phyloP scores from a whole-genome alignment of 2,888 invertebrate species.

The Molanna angustata region DNA sequence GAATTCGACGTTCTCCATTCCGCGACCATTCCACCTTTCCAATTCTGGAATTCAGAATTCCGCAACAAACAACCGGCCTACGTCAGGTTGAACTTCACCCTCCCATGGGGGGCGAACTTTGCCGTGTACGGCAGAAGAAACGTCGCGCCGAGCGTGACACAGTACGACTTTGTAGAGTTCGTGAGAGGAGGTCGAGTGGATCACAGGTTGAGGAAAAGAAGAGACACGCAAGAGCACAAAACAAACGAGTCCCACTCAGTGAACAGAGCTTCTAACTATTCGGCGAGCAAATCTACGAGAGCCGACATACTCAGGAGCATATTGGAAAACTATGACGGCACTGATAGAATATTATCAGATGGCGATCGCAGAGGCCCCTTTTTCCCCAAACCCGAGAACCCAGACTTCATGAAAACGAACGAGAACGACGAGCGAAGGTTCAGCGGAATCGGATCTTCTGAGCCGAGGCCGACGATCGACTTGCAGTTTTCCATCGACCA shows the following conservation, averaged over 20 bases:
- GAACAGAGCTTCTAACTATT: slow-evolving; percentile 23
- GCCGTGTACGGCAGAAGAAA: slow-evolving; percentile 94
- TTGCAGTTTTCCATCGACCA: slow-evolving; percentile 56
- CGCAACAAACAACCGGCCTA: slow-evolving; percentile 87
- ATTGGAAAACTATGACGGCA: slow-evolving; percentile 46
- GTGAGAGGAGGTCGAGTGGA: slow-evolving; percentile 83
- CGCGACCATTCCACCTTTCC: slow-evolving; percentile 84
- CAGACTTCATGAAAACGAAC: slow-evolving; percentile 38
- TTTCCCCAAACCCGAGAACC: slow-evolving; percentile 36
- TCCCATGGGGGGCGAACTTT: slow-evolving; percentile 91
- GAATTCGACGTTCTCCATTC: slow-evolving; percentile 83
- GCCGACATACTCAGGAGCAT: slow-evolving; percentile 42
- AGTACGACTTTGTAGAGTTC: slow-evolving; percentile 95
- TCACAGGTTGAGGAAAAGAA: slow-evolving; percentile 62
- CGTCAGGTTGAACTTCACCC: slow-evolving; percentile 83
- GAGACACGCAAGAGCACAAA: slow-evolving; percentile 20
- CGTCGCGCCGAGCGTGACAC: slow-evolving; percentile 93
- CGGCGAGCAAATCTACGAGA: slow-evolving; percentile 14
- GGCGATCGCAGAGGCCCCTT: slow-evolving; percentile 47
- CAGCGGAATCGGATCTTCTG: slow-evolving; percentile 37
- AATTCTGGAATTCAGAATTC: slow-evolving; percentile 92
- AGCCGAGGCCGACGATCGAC: slow-evolving; percentile 45
- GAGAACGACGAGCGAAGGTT: slow-evolving; percentile 39
- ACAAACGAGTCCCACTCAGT: slow-evolving; percentile 25
- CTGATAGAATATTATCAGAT: slow-evolving; percentile 47